phyloP scores from a whole-genome alignment of 2,888 invertebrate species.

The Hipparchia sbordonii region DNA sequence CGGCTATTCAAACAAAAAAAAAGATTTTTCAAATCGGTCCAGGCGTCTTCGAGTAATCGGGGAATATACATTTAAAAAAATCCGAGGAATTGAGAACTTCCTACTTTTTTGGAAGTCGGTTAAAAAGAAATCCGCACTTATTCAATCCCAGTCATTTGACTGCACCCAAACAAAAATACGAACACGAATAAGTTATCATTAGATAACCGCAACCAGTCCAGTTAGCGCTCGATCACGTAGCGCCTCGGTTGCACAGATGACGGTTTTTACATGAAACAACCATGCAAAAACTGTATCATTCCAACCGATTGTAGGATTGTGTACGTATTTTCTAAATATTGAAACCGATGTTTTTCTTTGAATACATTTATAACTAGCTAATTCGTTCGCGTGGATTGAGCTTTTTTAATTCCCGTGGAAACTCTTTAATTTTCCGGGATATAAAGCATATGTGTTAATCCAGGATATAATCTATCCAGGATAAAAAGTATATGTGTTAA shows the following conservation, averaged over 20 bases:
- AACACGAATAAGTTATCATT: conserved; percentile 41
- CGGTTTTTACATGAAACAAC: conserved; percentile 26
- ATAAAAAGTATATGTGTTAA: too few species aligned
- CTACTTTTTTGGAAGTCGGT: too few species aligned
- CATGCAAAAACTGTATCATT: conserved; percentile 32
- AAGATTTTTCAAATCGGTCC: too few species aligned
- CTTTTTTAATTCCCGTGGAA: too few species aligned
- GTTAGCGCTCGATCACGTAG: conserved; percentile 64
- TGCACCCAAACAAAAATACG: conserved; percentile 45
- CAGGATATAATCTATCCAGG: too few species aligned
- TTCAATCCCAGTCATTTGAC: conserved; percentile 16
- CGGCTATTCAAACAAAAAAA: too few species aligned
- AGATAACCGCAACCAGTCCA: conserved; percentile 56
- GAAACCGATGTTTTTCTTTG: background rate
- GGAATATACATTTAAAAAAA: too few species aligned
- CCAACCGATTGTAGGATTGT: conserved; percentile 15
- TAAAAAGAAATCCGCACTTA: background rate
- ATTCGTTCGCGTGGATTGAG: too few species aligned
- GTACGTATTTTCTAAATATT: background rate
- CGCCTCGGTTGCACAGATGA: conserved; percentile 53
- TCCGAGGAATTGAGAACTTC: too few species aligned
- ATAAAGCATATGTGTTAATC: too few species aligned
- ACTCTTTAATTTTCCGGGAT: too few species aligned
- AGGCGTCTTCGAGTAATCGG: too few species aligned
- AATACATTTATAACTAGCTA: background rate